Conservation (phyloP, 2,113 vertebrate genomes). For the Sturnira hondurensis region DNA sequence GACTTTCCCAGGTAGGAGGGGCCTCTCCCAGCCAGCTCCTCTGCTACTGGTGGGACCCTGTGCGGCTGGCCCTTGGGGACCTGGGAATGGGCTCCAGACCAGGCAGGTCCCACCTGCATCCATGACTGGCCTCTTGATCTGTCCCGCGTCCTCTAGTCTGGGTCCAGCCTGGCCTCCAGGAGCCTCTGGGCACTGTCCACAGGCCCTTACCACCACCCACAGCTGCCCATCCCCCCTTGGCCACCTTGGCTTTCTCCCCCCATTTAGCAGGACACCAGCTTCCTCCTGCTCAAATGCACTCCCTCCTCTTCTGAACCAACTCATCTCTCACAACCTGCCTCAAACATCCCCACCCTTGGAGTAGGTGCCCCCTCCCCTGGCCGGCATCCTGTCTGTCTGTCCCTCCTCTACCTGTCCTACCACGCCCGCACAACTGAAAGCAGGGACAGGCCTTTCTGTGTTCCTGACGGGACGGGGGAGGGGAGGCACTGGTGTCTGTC, state of each 20-base stretch:
- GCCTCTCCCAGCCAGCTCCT: not conserved
- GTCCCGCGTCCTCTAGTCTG: not conserved
- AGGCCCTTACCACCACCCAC: too few species aligned
- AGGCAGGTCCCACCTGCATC: not conserved
- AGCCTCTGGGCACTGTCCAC: not conserved
- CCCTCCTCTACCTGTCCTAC: not conserved
- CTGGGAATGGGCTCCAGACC: not conserved
- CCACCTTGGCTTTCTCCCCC: not conserved
- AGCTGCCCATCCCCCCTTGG: not conserved
- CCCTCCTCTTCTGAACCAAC: too few species aligned
- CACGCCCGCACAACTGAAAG: too few species aligned
- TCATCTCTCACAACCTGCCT: not conserved
- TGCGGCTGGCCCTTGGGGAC: not conserved
- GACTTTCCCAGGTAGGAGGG: not conserved
- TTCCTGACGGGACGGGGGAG: not conserved
- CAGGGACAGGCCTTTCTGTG: not conserved
- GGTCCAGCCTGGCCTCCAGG: not conserved
- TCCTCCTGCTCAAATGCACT: not conserved
- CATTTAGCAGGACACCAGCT: not conserved
- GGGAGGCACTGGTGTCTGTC: rapidly evolving
- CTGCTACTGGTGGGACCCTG: not conserved
- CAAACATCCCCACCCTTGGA: not conserved
- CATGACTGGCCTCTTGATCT: not conserved
- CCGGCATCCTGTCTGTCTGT: not conserved
- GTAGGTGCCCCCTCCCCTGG: not conserved